These are phyloP conservation scores for Dasypus novemcinctus DNA, from an alignment of 2,113 vertebrate genomes.

Conservation along the genomic window DNA sequence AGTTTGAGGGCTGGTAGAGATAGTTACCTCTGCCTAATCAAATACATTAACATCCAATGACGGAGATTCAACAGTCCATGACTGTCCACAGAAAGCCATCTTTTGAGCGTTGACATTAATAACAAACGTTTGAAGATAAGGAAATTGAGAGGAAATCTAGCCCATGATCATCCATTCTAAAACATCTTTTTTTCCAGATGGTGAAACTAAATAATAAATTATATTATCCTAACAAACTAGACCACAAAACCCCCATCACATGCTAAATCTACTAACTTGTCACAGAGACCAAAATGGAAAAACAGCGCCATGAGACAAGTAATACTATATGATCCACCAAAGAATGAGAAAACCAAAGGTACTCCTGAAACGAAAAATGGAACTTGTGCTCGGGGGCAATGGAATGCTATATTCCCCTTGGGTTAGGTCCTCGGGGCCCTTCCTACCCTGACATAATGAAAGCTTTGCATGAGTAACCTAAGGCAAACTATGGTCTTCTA, in stretches of 20 bases:
- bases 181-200: conserved; percentile 47
- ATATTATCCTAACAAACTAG: not conserved
- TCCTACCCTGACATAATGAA: conserved; percentile 62
- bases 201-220: conserved; percentile 16
- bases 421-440: conserved; percentile 27
- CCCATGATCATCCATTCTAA: not conserved
- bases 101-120: not conserved
- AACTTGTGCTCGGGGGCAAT: conserved; percentile 13
- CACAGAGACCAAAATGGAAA: conserved; percentile 13
- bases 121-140: not conserved
- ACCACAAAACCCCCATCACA: not conserved
- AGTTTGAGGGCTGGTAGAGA: not conserved
- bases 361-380: not conserved
- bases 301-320: not conserved
- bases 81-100: not conserved
- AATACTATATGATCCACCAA: not conserved
- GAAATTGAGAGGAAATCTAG: conserved; percentile 1
- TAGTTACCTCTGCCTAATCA: not conserved
- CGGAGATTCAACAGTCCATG: not conserved
- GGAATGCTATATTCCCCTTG: conserved; percentile 16
- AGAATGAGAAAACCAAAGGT: conserved; percentile 7
- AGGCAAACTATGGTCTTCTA: conserved; percentile 65
- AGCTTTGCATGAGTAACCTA: conserved; percentile 64
- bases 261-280: not conserved
- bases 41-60: not conserved